Conservation (phyloP, 1,140 invertebrate species). For the Ctenoplectra terminalis region DNA sequence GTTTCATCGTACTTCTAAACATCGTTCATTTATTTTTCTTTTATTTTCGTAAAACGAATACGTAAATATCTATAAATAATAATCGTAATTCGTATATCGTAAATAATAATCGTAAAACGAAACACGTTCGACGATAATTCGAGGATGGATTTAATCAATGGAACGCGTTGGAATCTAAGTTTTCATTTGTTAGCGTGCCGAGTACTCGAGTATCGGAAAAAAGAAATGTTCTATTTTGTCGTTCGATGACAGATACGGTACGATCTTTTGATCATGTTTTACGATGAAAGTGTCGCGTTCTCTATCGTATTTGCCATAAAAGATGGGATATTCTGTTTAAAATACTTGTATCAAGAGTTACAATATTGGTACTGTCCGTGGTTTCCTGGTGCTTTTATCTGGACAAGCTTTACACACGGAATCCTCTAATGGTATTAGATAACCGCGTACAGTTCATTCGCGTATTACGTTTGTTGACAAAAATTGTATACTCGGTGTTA, state of each 20-base stretch:
- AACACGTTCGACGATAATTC: neutral
- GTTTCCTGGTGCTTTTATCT: neutral
- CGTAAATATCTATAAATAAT: no score
- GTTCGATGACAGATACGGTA: no score
- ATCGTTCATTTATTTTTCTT: no score
- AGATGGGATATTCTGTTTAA: neutral
- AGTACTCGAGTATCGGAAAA: neutral
- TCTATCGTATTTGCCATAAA: neutral
- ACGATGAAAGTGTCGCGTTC: neutral
- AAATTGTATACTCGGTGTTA: no score
- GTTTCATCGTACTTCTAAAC: no score
- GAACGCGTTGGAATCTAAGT: neutral
- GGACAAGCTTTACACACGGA: neutral
- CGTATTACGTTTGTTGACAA: no score
- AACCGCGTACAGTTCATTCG: neutral
- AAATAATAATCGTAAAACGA: constrained; percentile 6
- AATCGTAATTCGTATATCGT: no score
- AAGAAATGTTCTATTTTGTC: no score
- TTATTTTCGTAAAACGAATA: no score
- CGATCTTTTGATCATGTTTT: no score
- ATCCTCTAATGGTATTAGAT: neutral
- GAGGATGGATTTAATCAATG: neutral
- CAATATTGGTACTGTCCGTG: neutral
- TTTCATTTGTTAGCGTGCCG: neutral
- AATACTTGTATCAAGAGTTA: neutral